Percentiles rank a stretch among this genome's conserved stretches.
Conservation (phyloP, 2,113 vertebrate species). For the Geococcyx californianus region DNA sequence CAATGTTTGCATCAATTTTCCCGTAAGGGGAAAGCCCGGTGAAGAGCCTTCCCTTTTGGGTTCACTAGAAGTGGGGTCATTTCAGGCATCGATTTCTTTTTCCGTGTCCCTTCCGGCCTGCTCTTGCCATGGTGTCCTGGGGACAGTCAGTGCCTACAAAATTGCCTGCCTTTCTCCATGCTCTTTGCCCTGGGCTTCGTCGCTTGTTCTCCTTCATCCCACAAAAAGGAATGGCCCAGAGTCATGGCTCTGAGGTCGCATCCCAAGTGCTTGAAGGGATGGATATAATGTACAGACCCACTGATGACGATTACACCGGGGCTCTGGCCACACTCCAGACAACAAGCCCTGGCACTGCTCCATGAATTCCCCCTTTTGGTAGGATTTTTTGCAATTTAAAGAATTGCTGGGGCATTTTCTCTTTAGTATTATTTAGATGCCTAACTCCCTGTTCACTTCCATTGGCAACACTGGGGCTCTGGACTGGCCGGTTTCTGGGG, state of each 20-base stretch:
- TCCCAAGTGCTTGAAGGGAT: not conserved
- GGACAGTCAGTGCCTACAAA: not conserved
- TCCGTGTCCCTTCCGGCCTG: not conserved
- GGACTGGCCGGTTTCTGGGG: not conserved
- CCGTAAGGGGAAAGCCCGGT: not conserved
- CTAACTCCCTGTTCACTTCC: accelerated
- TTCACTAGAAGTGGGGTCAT: not conserved
- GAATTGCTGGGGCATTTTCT: not conserved
- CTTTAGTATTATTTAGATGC: not conserved
- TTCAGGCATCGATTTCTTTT: not conserved
- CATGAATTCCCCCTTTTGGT: not conserved
- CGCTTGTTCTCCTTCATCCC: not conserved
- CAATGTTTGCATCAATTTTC: not conserved
- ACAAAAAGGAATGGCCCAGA: not conserved
- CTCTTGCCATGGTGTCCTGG: not conserved
- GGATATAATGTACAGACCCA: not conserved
- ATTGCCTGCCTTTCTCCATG: not conserved
- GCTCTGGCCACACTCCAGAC: accelerated
- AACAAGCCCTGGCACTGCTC: not conserved
- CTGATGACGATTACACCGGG: not conserved
- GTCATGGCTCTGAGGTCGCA: not conserved
- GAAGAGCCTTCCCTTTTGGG: not conserved
- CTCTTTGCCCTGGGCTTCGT: not conserved
- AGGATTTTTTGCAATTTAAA: not conserved
- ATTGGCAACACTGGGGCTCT: not conserved